Conservation (phyloP, 2,113 vertebrate species). For the Nerophis ophidion region DNA sequence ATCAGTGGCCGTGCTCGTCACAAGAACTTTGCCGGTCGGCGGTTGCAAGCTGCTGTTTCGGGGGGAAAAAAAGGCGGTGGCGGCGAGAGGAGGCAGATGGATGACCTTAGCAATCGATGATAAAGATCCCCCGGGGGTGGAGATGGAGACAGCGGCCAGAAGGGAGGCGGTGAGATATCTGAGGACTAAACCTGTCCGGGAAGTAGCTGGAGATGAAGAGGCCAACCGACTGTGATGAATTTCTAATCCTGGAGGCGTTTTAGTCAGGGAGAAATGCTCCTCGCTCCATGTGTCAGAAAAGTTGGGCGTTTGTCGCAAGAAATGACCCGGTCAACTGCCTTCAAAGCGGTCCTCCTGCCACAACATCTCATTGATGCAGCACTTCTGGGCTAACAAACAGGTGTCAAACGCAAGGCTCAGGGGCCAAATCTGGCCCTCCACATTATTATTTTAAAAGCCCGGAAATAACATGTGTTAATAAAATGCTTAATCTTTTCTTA, state of each 20-base stretch:
- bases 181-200: conserved; percentile 37
- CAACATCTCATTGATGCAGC: no score
- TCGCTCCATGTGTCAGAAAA: neutral
- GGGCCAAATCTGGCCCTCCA: no score
- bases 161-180: conserved; percentile 41
- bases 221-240: no score
- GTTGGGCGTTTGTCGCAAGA: neutral
- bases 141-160: conserved; percentile 29
- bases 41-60: conserved; percentile 13
- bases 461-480: no score
- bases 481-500: no score
- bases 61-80: conserved; percentile 9
- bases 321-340: no score
- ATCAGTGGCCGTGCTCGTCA: neutral
- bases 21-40: neutral
- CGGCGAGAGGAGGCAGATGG: conserved; percentile 12
- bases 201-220: conserved; percentile 27
- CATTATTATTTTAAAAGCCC: no score
- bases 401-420: no score
- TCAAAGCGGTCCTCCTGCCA: no score
- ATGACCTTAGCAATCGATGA: conserved; percentile 42
- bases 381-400: no score
- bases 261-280: neutral
- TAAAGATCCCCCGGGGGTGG: conserved; percentile 41
- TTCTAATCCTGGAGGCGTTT: neutral